Base-by-base conservation (phyloP, 2,113 vertebrate genomes). In the Progne subis region DNA sequence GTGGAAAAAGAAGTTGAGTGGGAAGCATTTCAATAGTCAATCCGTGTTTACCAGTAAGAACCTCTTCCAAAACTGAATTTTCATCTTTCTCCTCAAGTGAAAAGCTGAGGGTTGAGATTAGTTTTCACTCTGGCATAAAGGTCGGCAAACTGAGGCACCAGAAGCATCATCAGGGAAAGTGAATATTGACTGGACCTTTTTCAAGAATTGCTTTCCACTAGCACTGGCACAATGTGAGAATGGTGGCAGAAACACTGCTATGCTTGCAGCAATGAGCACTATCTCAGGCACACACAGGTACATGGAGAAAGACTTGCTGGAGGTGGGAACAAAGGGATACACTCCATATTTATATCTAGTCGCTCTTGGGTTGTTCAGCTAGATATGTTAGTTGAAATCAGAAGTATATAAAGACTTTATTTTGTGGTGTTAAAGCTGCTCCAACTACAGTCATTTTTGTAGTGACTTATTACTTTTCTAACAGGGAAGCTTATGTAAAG, bases 81-180 rank as follows among this genome's bases (percentile, higher is more conserved):
- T 72, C 50, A 32, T 59, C 68, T 90, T 90, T 88, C 32, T 34
- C 15, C 63, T 90, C 82, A 65, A 75, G 44, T 88, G 37, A 72
- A 92, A 90, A 93, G 56, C 68, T 90, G 90, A 86, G 88, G 76
- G 34, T 75, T 46, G 67, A 80, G 68, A 72, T 93, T 74, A 88
- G 44, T 68, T 89, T 90, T 85, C 43, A 8, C 20, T 59, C 47
- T 34, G 19, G 14, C 6, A 0, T 74, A 70, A 77, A 83, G 31
- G 64, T 90, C 82, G 78, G 76, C 71, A 88, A 86, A 70, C 63
- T 70, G 50, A 24, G 59, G 64, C 47, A 31, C 41, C 52, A 1
- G 52, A 65, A 74, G 52, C 44, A 90, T 65, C 56, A 31, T 37
- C 79, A 78, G 44, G 72, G 61, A 87, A 70, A 71, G 69, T 14